A percentile compares a stretch with the other conserved stretches of the same genome.
phyloP scores from a whole-genome alignment of 2,113 vertebrate species.

The Phycodurus eques region DNA sequence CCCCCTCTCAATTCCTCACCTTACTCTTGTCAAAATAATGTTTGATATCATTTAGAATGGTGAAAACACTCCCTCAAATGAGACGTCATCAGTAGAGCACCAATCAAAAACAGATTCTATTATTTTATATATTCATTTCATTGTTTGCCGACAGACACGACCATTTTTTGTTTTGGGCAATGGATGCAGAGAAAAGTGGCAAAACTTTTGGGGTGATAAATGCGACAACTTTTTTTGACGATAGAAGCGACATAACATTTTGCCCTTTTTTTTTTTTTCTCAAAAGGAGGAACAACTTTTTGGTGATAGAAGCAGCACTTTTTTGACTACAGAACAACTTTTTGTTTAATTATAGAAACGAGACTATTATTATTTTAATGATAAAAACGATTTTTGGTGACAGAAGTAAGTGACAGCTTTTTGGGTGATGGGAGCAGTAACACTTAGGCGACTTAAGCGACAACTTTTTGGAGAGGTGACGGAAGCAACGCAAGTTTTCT shows the following conservation, averaged over 20 bases:
- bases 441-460: too few species aligned
- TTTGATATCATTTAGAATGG: neutral
- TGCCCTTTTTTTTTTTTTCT: neutral
- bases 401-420: too few species aligned
- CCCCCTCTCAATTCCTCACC: too few species aligned
- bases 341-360: too few species aligned
- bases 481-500: too few species aligned
- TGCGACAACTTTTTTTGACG: neutral
- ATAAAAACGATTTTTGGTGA: too few species aligned
- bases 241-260: neutral
- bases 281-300: neutral
- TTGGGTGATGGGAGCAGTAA: too few species aligned
- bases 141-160: neutral
- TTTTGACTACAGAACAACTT: too few species aligned
- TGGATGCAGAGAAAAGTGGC: neutral
- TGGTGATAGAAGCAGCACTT: neutral
- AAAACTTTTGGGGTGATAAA: neutral
- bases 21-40: neutral
- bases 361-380: too few species aligned
- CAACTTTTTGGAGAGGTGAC: neutral
- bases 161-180: neutral
- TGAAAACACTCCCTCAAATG: neutral
- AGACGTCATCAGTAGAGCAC: neutral
- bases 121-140: neutral
- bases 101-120: neutral